These are phyloP conservation scores for Phlogophora meticulosa DNA, from an alignment of 2,888 invertebrate genomes.

Conservation along the genomic window DNA sequence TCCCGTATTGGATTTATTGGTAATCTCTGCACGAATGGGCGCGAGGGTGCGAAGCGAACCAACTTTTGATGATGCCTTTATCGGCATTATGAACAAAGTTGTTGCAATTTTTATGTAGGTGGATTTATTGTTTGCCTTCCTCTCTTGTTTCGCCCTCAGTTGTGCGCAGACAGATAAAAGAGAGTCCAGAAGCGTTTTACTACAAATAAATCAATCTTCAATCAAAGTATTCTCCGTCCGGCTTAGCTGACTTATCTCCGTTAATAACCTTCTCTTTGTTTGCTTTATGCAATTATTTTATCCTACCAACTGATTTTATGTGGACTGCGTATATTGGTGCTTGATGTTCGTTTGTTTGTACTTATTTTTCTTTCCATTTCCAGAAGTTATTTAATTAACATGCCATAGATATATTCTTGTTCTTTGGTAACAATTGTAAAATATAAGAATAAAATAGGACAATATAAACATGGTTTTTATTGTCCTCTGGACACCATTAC, in stretches of 20 bases:
- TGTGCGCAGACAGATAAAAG: conserved; percentile 88
- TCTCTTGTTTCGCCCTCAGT: conserved; percentile 85
- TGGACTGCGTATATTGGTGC: not conserved
- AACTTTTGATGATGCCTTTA: conserved; percentile 91
- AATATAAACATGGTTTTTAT: not conserved
- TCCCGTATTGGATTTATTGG: conserved; percentile 92
- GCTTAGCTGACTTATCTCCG: conserved; percentile 73
- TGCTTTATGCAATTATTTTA: conserved; percentile 61
- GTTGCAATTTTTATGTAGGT: conserved; percentile 90
- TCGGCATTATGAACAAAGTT: conserved; percentile 91
- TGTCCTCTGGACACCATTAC: no score
- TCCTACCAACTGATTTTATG: not conserved
- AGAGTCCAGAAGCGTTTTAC: conserved; percentile 81
- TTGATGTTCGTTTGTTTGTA: not conserved
- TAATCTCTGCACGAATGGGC: conserved; percentile 91
- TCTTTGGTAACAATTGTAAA: not conserved
- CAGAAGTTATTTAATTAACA: conserved; percentile 1
- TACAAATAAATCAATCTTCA: conserved; percentile 85
- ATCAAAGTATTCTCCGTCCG: conserved; percentile 76
- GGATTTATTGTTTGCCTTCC: conserved; percentile 89
- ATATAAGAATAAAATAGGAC: not conserved
- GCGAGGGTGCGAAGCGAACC: conserved; percentile 90
- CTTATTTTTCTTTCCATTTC: not conserved
- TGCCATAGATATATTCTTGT: not conserved
- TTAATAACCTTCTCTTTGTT: conserved; percentile 61